A percentile compares a stretch with the other conserved stretches of the same genome.
phyloP scores from a whole-genome alignment of 1,140 invertebrate genomes.

The Mizuhopecten yessoensis region DNA sequence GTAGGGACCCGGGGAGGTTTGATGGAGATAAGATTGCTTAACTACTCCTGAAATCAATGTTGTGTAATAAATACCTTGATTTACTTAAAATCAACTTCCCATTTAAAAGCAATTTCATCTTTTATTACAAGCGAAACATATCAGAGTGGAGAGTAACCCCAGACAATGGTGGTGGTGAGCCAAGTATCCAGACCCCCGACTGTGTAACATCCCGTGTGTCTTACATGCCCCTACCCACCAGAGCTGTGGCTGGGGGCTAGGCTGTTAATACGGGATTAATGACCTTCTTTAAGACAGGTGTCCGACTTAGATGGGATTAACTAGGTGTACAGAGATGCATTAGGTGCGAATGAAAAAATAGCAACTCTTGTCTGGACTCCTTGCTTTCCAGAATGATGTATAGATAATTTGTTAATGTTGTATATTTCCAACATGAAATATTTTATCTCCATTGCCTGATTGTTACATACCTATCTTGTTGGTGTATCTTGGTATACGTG shows the following conservation, averaged over 20 bases:
- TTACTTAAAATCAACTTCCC: not conserved
- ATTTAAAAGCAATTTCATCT: slow-evolving; percentile 2
- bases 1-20: not conserved
- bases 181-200: too few species aligned
- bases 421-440: not conserved
- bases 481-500: not conserved
- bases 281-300: not conserved
- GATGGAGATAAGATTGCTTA: too few species aligned
- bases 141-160: too few species aligned
- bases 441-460: not conserved
- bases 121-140: not conserved
- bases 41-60: not conserved
- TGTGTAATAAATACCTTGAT: not conserved
- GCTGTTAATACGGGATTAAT: not conserved
- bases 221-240: not conserved
- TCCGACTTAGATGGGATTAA: not conserved
- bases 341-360: not conserved
- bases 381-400: not conserved
- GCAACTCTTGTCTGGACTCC: not conserved
- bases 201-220: too few species aligned
- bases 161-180: too few species aligned
- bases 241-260: too few species aligned
- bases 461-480: not conserved
- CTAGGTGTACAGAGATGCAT: slow-evolving; percentile 16
- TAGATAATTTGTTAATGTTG: not conserved